Conservation (phyloP, 2,797 vertebrate genomes). For the Clarias fuscus region DNA sequence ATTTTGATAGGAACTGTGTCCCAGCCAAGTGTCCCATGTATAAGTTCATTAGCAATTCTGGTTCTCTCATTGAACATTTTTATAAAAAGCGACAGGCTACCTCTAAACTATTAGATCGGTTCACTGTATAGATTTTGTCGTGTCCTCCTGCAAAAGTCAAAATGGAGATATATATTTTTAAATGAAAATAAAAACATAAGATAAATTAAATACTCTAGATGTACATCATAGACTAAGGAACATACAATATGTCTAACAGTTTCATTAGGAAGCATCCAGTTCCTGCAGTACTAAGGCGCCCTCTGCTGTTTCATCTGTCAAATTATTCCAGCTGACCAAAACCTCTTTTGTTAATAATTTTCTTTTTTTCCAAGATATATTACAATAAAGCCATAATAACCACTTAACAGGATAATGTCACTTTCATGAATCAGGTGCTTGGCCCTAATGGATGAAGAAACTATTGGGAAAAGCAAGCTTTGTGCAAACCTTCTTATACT, state of each 20-base stretch:
- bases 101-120: neutral
- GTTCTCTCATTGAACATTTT: neutral
- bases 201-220: neutral
- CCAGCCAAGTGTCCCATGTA: neutral
- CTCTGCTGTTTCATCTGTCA: slow-evolving; percentile 8
- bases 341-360: neutral
- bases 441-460: neutral
- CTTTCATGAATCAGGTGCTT: no score
- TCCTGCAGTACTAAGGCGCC: slow-evolving; percentile 16
- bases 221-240: neutral
- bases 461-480: neutral
- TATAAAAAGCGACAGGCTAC: neutral
- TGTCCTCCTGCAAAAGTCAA: neutral
- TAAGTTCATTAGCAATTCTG: neutral
- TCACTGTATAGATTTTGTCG: neutral
- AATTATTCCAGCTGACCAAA: neutral
- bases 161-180: neutral
- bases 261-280: neutral
- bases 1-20: neutral
- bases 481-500: neutral
- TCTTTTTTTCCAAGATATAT: neutral
- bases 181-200: neutral
- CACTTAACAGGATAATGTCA: neutral
- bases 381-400: neutral
- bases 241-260: neutral